These are phyloP conservation scores for Hyaena hyaena DNA, from an alignment of 2,113 vertebrate species.

Conservation along the genomic window DNA sequence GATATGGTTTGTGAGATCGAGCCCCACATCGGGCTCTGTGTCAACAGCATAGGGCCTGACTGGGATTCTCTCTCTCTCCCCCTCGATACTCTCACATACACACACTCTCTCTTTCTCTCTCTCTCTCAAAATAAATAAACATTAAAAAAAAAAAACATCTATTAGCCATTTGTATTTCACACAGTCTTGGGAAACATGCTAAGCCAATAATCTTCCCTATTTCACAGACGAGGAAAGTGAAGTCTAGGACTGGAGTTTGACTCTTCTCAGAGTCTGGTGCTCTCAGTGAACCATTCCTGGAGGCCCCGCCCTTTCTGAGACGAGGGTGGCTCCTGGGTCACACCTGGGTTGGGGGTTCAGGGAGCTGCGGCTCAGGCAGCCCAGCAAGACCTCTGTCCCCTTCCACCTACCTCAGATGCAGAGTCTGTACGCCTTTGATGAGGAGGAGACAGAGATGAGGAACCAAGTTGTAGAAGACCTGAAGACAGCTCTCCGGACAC, in stretches of 20 bases:
- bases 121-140: too few relatives aligned
- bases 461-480: slow-evolving; percentile 98
- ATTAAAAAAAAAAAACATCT: not conserved
- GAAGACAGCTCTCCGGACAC: slow-evolving; percentile 97
- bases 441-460: slow-evolving; percentile 97
- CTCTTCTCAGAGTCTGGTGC: not conserved
- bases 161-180: not conserved
- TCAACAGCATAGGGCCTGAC: too few relatives aligned
- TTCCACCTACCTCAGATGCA: slow-evolving; percentile 91
- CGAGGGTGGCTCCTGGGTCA: not conserved
- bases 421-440: slow-evolving; percentile 95
- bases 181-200: not conserved
- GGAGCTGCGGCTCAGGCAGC: accelerated
- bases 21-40: too few relatives aligned
- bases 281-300: not conserved
- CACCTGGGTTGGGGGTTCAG: too few relatives aligned
- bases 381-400: slow-evolving; percentile 12
- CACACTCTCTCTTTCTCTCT: too few relatives aligned
- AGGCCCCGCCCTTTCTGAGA: not conserved
- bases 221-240: not conserved
- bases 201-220: not conserved
- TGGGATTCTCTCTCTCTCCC: too few relatives aligned
- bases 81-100: too few relatives aligned
- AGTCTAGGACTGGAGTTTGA: not conserved
- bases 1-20: too few relatives aligned